A percentile compares a stretch with the other conserved stretches of the same genome.
Conservation (phyloP, 2,888 invertebrate species). For the Cantharis flavilabris region DNA sequence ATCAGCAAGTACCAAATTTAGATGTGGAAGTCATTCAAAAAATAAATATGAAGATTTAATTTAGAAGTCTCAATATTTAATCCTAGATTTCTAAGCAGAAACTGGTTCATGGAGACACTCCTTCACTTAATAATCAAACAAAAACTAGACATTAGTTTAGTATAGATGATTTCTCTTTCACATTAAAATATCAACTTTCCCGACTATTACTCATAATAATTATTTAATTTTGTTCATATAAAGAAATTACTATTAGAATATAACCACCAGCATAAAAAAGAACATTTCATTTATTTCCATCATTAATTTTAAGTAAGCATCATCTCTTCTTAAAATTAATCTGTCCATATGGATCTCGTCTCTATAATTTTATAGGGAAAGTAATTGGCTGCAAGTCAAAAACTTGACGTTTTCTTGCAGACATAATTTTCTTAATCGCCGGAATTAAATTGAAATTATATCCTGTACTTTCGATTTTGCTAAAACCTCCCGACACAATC, state of each 20-base stretch:
- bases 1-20: conserved; percentile 1
- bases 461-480: background rate
- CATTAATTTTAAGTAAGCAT: conserved; percentile 1
- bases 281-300: background rate
- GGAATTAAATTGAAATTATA: background rate
- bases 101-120: conserved; percentile 1
- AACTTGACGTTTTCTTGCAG: background rate
- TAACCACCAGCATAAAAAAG: background rate
- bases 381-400: background rate
- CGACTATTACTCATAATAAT: conserved; percentile 3
- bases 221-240: background rate
- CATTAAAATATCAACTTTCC: conserved; percentile 7
- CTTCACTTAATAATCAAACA: conserved; percentile 4
- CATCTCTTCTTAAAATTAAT: background rate
- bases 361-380: background rate
- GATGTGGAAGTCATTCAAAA: background rate
- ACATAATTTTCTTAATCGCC: background rate
- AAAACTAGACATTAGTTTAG: background rate
- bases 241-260: background rate
- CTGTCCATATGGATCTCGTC: background rate
- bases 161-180: conserved; percentile 5
- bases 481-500: background rate
- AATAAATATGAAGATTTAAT: background rate
- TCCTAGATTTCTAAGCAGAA: conserved; percentile 2
- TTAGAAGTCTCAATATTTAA: background rate